phyloP scores from a whole-genome alignment of 1,140 invertebrate genomes.

The Probaryconus sp. region DNA sequence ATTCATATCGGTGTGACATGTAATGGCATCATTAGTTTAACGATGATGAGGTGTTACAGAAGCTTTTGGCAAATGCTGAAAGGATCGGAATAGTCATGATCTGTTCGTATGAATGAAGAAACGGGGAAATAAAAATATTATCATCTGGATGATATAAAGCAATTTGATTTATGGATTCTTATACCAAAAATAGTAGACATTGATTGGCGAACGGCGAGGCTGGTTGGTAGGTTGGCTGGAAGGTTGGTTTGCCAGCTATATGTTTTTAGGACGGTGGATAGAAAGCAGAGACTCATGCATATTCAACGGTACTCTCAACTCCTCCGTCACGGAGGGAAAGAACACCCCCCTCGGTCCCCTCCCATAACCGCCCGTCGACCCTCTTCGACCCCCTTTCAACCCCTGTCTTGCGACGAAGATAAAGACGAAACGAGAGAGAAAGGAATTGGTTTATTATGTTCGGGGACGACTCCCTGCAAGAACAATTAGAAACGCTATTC shows the following conservation, averaged over 20 bases:
- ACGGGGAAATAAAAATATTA: constrained; percentile 25
- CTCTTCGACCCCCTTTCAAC: constrained; percentile 57
- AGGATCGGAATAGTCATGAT: constrained; percentile 10
- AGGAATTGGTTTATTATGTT: constrained; percentile 64
- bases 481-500: constrained; percentile 65
- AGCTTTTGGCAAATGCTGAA: constrained; percentile 9
- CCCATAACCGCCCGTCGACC: constrained; percentile 56
- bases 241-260: constrained; percentile 66
- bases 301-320: constrained; percentile 79
- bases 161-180: constrained; percentile 54
- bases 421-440: constrained; percentile 58
- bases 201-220: constrained; percentile 73
- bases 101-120: constrained; percentile 27
- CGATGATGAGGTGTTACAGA: constrained; percentile 22
- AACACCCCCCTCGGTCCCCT: constrained; percentile 70
- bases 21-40: constrained; percentile 39
- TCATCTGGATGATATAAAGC: constrained; percentile 35
- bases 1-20: constrained; percentile 34
- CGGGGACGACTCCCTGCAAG: constrained; percentile 62
- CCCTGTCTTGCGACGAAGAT: constrained; percentile 54
- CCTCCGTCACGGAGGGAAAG: constrained; percentile 79
- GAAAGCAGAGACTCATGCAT: constrained; percentile 77
- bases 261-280: constrained; percentile 79
- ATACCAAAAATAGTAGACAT: constrained; percentile 67
- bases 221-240: constrained; percentile 50